phyloP scores from a whole-genome alignment of 2,113 vertebrate species.

The Petrocephalus zakoni region DNA sequence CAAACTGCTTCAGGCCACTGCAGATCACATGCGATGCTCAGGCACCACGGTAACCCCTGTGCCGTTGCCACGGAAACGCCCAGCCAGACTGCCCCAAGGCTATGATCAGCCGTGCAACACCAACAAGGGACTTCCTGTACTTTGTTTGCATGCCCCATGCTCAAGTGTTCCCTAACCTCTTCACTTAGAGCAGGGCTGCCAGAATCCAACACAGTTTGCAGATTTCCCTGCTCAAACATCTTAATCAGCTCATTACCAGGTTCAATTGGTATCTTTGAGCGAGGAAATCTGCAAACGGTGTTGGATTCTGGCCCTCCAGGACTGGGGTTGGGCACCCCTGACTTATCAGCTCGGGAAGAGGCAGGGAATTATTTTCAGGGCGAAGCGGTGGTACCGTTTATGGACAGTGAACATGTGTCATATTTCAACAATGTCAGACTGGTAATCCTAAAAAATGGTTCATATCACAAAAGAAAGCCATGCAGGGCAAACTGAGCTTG shows the following conservation, averaged over 20 bases:
- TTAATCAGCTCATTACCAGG: no score
- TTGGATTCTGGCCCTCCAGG: no score
- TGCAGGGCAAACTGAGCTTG: not conserved
- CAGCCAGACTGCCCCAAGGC: not conserved
- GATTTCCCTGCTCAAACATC: no score
- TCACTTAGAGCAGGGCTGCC: not conserved
- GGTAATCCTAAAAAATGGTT: not conserved
- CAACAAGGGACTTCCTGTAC: not conserved
- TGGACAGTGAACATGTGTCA: not conserved
- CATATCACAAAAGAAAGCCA: not conserved
- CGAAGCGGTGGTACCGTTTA: not conserved
- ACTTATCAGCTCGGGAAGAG: not conserved
- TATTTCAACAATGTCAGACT: not conserved
- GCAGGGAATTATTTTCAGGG: constrained; percentile 1
- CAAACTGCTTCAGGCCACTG: not conserved
- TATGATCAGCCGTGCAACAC: not conserved
- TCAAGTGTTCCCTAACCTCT: not conserved
- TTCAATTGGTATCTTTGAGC: no score
- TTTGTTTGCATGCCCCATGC: not conserved
- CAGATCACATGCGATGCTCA: not conserved
- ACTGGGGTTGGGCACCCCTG: no score
- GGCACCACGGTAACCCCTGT: not conserved
- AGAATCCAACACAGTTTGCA: no score
- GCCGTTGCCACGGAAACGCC: not conserved
- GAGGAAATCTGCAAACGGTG: no score